These are phyloP conservation scores for Euphydryas editha DNA, from an alignment of 2,888 invertebrate genomes.

Conservation along the genomic window DNA sequence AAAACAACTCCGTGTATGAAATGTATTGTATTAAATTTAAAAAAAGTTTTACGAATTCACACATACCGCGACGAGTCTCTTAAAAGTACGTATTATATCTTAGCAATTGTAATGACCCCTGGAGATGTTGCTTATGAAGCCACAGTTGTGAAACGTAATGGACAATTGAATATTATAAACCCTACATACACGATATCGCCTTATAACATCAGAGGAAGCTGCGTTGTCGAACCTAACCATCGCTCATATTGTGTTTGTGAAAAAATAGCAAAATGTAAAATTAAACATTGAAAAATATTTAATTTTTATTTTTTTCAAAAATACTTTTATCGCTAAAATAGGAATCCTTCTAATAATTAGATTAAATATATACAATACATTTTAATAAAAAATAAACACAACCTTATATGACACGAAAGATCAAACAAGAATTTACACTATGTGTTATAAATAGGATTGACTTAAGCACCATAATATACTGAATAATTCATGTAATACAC, in stretches of 20 bases:
- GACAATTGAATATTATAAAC: constrained; percentile 72
- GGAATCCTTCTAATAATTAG: background rate
- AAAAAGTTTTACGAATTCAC: constrained; percentile 72
- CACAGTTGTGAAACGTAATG: constrained; percentile 77
- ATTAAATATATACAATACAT: background rate
- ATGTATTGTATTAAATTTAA: constrained; percentile 79
- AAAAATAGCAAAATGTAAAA: constrained; percentile 42
- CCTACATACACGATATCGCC: constrained; percentile 74
- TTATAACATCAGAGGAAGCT: constrained; percentile 57
- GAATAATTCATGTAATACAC: too few species aligned
- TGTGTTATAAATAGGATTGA: background rate
- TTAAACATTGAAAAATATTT: constrained; percentile 24
- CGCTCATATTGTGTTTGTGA: constrained; percentile 60
- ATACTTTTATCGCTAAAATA: background rate
- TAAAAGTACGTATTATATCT: constrained; percentile 77
- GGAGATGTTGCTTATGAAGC: constrained; percentile 86
- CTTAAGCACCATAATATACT: constrained; percentile 8
- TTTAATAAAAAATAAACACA: constrained; percentile 1
- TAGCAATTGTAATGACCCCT: constrained; percentile 85
- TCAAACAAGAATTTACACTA: background rate
- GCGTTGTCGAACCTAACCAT: constrained; percentile 51
- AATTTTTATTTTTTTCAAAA: constrained; percentile 10
- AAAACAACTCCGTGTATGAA: constrained; percentile 57
- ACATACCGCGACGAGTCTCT: constrained; percentile 56
- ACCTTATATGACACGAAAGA: background rate